Evolutionary conservation across 2,113 vertebrate species (phyloP), one percentile per base, ranked within the genome.

Genomic region (Forbesichthys agassizii): DNA sequence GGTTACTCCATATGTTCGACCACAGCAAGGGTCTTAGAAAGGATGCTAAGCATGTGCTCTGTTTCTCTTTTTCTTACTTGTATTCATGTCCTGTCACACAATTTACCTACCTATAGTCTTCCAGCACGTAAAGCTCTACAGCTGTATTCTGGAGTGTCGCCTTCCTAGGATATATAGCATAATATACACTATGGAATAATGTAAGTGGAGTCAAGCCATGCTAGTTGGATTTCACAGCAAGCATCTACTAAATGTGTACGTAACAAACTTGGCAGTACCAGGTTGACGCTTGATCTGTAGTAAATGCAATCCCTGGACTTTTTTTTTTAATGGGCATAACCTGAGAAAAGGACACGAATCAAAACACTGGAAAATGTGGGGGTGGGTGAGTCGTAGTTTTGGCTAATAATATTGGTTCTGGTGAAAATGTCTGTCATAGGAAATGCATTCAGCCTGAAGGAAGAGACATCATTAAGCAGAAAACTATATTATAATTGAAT

Each of bases 111-210:
- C 36, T 3, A 7, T 71, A 20, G 58, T 68, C 71, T 68, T 74
- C 74, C 77, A 84, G 78, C 76, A 73, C 56, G 67, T 66, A 56
- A 88, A 89, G 83, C 86, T 86, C 49, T 62, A 74, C 42, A 74
- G 60, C 71, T 68, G 61, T 65, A 52, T 68, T 68, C 51, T 56
- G 74, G 52, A 54, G 16, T 53, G 20, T 76, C 55, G 51, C 59
- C 76, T 58, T 61, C 46, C 18, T 62, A 63, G 27, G 71, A 52
- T 16, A 65, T 46, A 58, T 42, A 47, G 61, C 62, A 57, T 2
- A 27, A 27, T 27, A 27, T 27, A 27, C 27, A 64, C 46, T 75
- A 13, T 64, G 36, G 71, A 51, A 52, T 47, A 8, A 36, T 61
- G 48, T 75, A 77, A 81, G 62, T 84, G 75, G 78, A 84, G 62